Percentiles rank a stretch among this genome's conserved stretches.
Conservation (phyloP, 1,140 invertebrate genomes). For the Oryzaephilus surinamensis region DNA sequence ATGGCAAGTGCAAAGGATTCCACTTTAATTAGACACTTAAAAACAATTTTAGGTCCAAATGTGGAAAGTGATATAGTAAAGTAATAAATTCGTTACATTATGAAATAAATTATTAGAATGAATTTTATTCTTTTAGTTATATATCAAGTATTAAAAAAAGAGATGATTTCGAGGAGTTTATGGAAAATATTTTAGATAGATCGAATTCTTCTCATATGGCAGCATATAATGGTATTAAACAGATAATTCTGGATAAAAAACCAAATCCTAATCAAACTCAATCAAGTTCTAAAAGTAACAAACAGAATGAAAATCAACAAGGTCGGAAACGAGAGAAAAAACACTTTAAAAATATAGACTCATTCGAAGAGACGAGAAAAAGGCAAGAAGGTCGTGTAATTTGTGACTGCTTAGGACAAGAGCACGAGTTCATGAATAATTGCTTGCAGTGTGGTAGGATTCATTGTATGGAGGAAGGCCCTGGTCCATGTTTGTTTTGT, state of each 20-base stretch:
- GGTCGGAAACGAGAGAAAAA: constrained; percentile 30
- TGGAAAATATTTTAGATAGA: constrained; percentile 53
- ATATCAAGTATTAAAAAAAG: constrained; percentile 53
- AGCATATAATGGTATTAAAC: constrained; percentile 41
- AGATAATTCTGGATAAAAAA: constrained; percentile 1
- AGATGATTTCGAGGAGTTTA: constrained; percentile 57
- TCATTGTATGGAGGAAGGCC: constrained; percentile 92
- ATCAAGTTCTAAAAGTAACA: constrained; percentile 21
- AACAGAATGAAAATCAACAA: constrained; percentile 27
- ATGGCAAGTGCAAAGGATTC: too few relatives aligned
- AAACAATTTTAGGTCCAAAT: constrained; percentile 15
- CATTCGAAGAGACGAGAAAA: constrained; percentile 21
- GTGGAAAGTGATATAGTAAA: constrained; percentile 17
- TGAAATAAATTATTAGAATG: constrained; percentile 6
- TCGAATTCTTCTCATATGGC: constrained; percentile 50
- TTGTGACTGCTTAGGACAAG: constrained; percentile 88
- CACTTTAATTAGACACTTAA: constrained; percentile 6
- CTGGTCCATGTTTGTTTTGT: constrained; percentile 92
- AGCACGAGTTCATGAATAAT: constrained; percentile 87
- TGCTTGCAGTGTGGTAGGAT: constrained; percentile 89
- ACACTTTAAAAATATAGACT: constrained; percentile 21
- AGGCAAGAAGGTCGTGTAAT: constrained; percentile 44
- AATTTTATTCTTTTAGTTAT: constrained; percentile 55
- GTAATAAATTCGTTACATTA: too few relatives aligned
- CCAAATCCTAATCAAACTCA: background rate